Evolutionary conservation across 1,140 invertebrate genomes (phyloP), one percentile per base, ranked within the genome.

Genomic region (Stegodyphus dumicola): DNA sequence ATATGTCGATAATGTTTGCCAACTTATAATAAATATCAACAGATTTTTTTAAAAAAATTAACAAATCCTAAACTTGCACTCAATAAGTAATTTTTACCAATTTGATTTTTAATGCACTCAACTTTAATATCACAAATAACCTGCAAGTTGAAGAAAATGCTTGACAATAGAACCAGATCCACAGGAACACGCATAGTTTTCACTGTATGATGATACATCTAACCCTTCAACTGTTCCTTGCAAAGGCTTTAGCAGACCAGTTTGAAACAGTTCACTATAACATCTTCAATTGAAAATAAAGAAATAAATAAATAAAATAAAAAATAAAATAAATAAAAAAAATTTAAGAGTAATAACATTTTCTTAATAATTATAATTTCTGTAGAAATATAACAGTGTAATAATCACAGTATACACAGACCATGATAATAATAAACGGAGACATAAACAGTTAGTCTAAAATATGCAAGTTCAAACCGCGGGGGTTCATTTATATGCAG

Each of bases 131-230:
- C 33, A 33, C n/a, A 67, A 67, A 67, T n/a, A 15, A 67, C 65
- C 65, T 67, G 17, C 17, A 17, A n/a, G 11, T n/a, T 77, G 33
- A 49, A 85, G 18, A 51, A 85, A 85, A 77, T 85, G 65, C 65
- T 85, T 85, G 15, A 85, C 65, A 15, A 85, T 11, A 51, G 81
- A 85, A 51, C 81, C 81, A 17, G 81, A 76, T 69, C 81, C 81
- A 56, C 48, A 13, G 6, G 81, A 74, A 56, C 73, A 76, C 52
- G 76, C 17, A 49, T 51, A 85, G 77, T 85, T 10, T 49, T 18
- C 60, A 53, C 53, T 18, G 33, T 33, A 3, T 48, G 71, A n/a
- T 7, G 60, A 9, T 48, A 60, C 51, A 52, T 51, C 48, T 56
- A 85, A 17, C 11, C 81, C 81, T 85, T 85, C 74, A 54, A 85